Conservation (phyloP, 2,797 vertebrate species). For the Hydrocynus forskahlii region DNA sequence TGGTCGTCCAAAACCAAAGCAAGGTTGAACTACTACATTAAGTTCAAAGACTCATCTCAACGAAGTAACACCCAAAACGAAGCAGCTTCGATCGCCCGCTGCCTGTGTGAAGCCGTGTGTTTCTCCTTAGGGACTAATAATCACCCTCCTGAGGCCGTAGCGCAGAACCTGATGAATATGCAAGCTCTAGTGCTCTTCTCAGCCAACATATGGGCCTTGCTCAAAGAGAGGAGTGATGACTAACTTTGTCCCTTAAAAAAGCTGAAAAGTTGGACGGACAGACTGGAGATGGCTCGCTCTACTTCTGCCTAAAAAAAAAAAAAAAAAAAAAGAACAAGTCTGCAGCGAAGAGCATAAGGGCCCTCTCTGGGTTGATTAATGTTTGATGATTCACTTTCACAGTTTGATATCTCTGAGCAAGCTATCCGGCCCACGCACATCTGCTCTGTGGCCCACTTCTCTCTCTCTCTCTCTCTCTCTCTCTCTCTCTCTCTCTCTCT, state of each 20-base stretch:
- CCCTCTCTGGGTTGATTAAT: slow-evolving; percentile 46
- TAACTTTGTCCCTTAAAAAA: slow-evolving; percentile 28
- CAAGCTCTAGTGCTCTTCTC: slow-evolving; percentile 1
- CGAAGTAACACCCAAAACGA: slow-evolving; percentile 10
- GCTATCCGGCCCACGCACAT: slow-evolving; percentile 44
- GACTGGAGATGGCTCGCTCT: not conserved
- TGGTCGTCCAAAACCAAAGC: not conserved
- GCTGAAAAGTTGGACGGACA: slow-evolving; percentile 7
- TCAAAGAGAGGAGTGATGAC: slow-evolving; percentile 7
- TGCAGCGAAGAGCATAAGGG: slow-evolving; percentile 42
- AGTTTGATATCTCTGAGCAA: slow-evolving; percentile 51
- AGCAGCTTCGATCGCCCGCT: not conserved
- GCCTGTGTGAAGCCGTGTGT: not conserved
- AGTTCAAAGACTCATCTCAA: slow-evolving; percentile 18
- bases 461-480: not conserved
- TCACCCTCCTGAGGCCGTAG: slow-evolving; percentile 7
- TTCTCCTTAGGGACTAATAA: slow-evolving; percentile 2
- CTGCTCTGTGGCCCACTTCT: slow-evolving; percentile 33
- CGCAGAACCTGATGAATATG: slow-evolving; percentile 25
- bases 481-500: too few species aligned
- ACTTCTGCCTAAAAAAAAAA: not conserved
- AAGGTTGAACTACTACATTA: slow-evolving; percentile 4
- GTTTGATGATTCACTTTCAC: slow-evolving; percentile 58
- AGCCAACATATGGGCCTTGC: slow-evolving; percentile 29
- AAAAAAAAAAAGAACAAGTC: slow-evolving; percentile 16